These are phyloP conservation scores for Tuberolachnus salignus DNA, from an alignment of 2,888 invertebrate species.

Conservation along the genomic window DNA sequence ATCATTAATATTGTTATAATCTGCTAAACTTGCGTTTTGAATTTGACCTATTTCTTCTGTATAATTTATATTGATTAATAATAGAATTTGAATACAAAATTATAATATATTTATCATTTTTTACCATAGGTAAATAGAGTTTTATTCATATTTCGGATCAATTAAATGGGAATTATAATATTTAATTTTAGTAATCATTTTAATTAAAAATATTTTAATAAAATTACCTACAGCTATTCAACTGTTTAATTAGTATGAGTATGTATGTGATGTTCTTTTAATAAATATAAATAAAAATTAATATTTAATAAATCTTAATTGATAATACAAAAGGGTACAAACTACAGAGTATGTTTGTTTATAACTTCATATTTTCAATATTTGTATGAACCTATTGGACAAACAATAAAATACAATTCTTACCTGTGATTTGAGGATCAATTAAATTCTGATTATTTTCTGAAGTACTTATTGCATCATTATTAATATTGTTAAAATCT, in stretches of 20 bases:
- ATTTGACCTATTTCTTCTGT: neutral
- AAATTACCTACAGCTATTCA: no score
- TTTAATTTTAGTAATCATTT: no score
- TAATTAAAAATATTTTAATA: no score
- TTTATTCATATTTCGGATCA: no score
- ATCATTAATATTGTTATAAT: constrained; percentile 23
- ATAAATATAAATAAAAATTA: no score
- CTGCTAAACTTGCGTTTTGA: neutral
- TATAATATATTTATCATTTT: no score
- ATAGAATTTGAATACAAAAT: neutral
- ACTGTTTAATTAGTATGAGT: no score
- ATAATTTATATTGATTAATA: constrained; percentile 1
- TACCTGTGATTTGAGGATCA: constrained; percentile 19
- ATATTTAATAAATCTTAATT: no score
- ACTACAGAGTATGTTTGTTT: neutral
- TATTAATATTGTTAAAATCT: constrained; percentile 18
- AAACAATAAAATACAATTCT: neutral
- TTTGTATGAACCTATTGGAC: neutral
- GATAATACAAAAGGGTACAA: no score
- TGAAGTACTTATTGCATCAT: neutral
- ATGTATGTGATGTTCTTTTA: no score
- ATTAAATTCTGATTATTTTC: constrained; percentile 7
- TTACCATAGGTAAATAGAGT: no score
- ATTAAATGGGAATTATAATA: no score
- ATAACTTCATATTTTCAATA: neutral